A percentile compares a stretch with the other conserved stretches of the same genome.
These are phyloP conservation scores for Aegithalos caudatus DNA, from an alignment of 2,113 vertebrate genomes.

Conservation along the genomic window DNA sequence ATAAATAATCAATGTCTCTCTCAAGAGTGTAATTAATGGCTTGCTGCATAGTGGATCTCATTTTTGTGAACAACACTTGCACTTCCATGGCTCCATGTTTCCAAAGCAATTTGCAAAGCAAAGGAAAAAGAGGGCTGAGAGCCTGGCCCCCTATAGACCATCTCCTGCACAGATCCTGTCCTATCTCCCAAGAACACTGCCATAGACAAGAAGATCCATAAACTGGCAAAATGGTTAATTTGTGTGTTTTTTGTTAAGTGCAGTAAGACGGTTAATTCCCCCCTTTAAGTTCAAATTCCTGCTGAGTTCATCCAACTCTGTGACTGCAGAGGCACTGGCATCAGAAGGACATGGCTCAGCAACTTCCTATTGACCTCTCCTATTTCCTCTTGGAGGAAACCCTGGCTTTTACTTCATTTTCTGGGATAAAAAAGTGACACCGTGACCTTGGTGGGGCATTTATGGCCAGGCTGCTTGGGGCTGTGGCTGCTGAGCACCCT, in stretches of 20 bases:
- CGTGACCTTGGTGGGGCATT: neutral
- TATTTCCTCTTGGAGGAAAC: slow-evolving; percentile 14
- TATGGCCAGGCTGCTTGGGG: neutral
- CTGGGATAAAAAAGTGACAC: neutral
- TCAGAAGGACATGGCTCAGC: neutral
- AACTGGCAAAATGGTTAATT: neutral
- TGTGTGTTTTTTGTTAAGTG: neutral
- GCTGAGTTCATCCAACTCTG: neutral
- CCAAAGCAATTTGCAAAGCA: neutral
- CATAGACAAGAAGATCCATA: neutral
- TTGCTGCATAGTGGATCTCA: neutral
- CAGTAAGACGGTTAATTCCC: neutral
- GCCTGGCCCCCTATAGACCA: neutral
- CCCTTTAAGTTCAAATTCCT: neutral
- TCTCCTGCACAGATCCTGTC: neutral
- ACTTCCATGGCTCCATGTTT: neutral
- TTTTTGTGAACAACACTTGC: neutral
- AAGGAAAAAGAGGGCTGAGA: neutral
- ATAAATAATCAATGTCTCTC: neutral
- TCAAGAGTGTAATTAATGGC: neutral
- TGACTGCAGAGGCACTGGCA: neutral
- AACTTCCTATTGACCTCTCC: neutral
- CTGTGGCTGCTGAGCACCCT: neutral
- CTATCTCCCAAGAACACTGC: neutral
- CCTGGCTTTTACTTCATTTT: neutral